phyloP scores from a whole-genome alignment of 1,140 invertebrate species.

The Ephestia elutella region DNA sequence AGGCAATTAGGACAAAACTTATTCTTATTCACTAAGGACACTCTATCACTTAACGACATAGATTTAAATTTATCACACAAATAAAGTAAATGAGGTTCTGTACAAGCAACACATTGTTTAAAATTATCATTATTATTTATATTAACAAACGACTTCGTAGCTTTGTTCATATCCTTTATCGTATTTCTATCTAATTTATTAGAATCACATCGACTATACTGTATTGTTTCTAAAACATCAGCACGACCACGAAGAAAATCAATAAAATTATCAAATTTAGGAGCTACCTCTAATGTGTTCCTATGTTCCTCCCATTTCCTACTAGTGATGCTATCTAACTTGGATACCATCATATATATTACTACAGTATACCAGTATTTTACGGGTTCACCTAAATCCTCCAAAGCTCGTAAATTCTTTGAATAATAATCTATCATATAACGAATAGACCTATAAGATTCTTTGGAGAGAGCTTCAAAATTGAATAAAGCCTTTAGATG shows the following conservation, averaged over 20 bases:
- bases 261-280: too few species aligned
- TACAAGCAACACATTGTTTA: too few species aligned
- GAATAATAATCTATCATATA: conserved; percentile 21
- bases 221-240: background rate
- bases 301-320: too few species aligned
- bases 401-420: conserved; percentile 23
- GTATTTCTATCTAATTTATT: too few species aligned
- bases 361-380: conserved; percentile 18
- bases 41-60: too few species aligned
- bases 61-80: background rate
- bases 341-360: conserved; percentile 12
- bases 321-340: background rate
- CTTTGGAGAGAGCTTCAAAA: conserved; percentile 12
- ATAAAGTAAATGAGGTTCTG: background rate
- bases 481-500: conserved; percentile 26
- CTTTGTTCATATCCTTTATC: too few species aligned
- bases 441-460: conserved; percentile 14
- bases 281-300: too few species aligned
- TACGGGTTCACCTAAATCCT: conserved; percentile 13
- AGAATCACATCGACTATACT: background rate
- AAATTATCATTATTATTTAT: background rate
- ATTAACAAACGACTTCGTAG: too few species aligned
- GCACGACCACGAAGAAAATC: too few species aligned
- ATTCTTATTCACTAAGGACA: background rate
- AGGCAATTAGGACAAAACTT: conserved; percentile 14